Evolutionary conservation across 1,140 invertebrate genomes (phyloP).

Genomic region (Brachionus manjavacas): DNA sequence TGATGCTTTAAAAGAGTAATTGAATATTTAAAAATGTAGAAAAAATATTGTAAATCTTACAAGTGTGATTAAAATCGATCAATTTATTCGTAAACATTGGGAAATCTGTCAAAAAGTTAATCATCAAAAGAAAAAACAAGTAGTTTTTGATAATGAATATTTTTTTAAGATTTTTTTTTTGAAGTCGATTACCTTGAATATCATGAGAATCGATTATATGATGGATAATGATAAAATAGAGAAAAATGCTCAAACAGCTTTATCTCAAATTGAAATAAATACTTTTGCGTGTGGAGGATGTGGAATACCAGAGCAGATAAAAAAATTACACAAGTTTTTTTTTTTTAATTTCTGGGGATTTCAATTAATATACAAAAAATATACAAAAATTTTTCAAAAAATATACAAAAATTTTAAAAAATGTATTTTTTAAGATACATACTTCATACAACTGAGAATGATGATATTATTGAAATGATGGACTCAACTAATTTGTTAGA

Average conservation of each 20-base stretch:
- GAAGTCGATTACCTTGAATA: not conserved
- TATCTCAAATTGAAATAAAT: slow-evolving; percentile 28
- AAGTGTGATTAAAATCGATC: not conserved
- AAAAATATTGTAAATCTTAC: not conserved
- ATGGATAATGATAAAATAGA: not conserved
- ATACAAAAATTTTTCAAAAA: no score
- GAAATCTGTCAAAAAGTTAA: not conserved
- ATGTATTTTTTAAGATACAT: not conserved
- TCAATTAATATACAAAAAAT: no score
- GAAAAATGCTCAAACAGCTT: not conserved
- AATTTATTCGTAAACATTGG: not conserved
- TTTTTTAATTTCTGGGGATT: not conserved
- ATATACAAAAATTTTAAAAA: no score
- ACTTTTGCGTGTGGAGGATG: not conserved
- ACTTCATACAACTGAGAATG: not conserved
- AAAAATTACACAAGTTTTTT: not conserved
- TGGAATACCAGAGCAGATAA: not conserved
- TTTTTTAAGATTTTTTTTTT: not conserved
- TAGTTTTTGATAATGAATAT: not conserved
- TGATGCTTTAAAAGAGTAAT: slow-evolving; percentile 22
- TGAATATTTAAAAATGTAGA: not conserved
- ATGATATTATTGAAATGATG: not conserved
- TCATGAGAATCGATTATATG: slow-evolving; percentile 20
- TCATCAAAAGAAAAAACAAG: not conserved
- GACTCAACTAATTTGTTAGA: not conserved